Evolutionary conservation across 2,888 invertebrate species (phyloP).

Genomic region (Scelioninae gen. 2): DNA sequence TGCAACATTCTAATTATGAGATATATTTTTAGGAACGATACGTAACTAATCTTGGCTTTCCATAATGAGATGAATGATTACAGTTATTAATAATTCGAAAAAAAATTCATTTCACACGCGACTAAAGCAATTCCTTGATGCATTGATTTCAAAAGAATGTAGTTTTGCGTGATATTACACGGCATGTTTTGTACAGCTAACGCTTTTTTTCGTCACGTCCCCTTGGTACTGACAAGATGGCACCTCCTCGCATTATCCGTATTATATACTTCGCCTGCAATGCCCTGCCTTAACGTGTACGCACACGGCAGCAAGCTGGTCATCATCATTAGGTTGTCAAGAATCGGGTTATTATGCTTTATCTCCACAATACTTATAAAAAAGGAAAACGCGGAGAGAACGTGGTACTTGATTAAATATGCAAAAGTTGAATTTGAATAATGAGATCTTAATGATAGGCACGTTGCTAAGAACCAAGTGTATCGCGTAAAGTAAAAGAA

Average conservation of each 20-base stretch:
- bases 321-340: conserved; percentile 75
- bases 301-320: conserved; percentile 72
- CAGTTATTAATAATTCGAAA: conserved; percentile 25
- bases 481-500: conserved; percentile 31
- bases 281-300: conserved; percentile 66
- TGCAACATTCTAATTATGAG: conserved; percentile 31
- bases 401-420: conserved; percentile 71
- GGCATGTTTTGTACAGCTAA: conserved; percentile 47
- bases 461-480: conserved; percentile 49
- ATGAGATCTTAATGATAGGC: conserved; percentile 73
- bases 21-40: conserved; percentile 11
- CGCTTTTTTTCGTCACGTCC: conserved; percentile 59
- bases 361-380: conserved; percentile 70
- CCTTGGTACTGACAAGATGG: conserved; percentile 70
- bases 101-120: conserved; percentile 41
- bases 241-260: conserved; percentile 72
- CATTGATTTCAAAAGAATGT: conserved; percentile 49
- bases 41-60: conserved; percentile 14
- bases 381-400: conserved; percentile 52
- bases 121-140: conserved; percentile 41
- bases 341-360: conserved; percentile 74
- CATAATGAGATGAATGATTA: conserved; percentile 4
- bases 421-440: conserved; percentile 74
- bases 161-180: conserved; percentile 51
- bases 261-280: conserved; percentile 66